Evolutionary conservation across 2,888 invertebrate species (phyloP), one percentile per base, ranked within the genome.

Genomic region (Drosophila percnosoma): DNA sequence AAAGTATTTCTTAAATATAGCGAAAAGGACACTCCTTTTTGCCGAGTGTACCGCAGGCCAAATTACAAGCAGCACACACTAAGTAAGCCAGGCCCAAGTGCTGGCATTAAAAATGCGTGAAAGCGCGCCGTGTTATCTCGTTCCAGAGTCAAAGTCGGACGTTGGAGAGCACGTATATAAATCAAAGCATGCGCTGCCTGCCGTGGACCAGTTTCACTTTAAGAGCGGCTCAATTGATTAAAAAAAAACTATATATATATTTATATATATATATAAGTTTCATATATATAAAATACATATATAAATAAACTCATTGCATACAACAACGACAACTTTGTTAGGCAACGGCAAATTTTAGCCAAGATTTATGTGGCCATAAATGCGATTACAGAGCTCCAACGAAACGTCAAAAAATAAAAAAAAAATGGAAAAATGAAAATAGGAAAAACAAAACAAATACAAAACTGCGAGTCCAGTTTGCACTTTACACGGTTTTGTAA

Each of bases 321-420:
- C 60, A 58, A 68, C 74, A 77, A 72, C 72, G 80, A 83, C 84
- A 84, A 84, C 84, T 80, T 77, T 87, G 82, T 83, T 83, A 75
- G 82, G 86, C 86, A 89, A 81, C 73, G 77, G 79, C 78, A 90
- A 88, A 79, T 83, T 83, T 82, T 62, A 75, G 81, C 69, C 68
- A 89, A 90, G 89, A 89, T 89, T 90, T 90, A 90, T 89, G 90
- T 87, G 86, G 83, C 90, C 89, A 89, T 89, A 90, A 90, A 90
- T 83, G 89, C 87, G 89, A 87, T 87, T 87, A 87, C 82, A 73
- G 79, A 63, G 74, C 70, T 65, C 84, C 83, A 80, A 70, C 74
- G 60, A 87, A 89, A 82, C 78, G 83, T 83, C 87, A 81, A 85
- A 83, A 73, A 69, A 57, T 33, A 55, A 64, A 62, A 62, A 52